Percentiles rank a stretch among this genome's conserved stretches.
These are phyloP conservation scores for Nylanderia fulva DNA, from an alignment of 1,140 invertebrate genomes.

Conservation along the genomic window DNA sequence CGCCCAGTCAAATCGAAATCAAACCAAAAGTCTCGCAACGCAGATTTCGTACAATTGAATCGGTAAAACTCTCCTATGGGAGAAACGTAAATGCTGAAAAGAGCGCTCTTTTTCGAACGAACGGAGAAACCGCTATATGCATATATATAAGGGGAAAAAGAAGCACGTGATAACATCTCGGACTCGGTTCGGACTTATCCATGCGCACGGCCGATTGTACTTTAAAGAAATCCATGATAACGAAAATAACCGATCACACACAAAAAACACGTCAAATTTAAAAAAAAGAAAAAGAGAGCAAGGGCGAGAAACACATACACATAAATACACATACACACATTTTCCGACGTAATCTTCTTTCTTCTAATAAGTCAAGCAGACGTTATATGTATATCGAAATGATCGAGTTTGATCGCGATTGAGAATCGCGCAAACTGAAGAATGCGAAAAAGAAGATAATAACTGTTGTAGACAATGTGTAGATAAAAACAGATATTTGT, in stretches of 20 bases:
- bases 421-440: conserved; percentile 36
- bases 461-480: conserved; percentile 69
- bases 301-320: not conserved
- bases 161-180: conserved; percentile 20
- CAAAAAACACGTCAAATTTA: not conserved
- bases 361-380: conserved; percentile 33
- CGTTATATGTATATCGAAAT: not conserved
- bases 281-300: not conserved
- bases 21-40: not conserved
- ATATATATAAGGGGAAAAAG: not conserved
- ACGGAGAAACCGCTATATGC: not conserved
- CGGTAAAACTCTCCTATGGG: conserved; percentile 19
- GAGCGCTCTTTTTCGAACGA: not conserved
- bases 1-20: not conserved
- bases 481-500: conserved; percentile 76
- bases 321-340: not conserved
- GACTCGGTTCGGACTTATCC: conserved; percentile 16
- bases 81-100: conserved; percentile 16
- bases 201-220: conserved; percentile 40
- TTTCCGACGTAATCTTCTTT: conserved; percentile 46
- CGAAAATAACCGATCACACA: conserved; percentile 30
- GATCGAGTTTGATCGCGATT: conserved; percentile 25
- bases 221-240: conserved; percentile 34
- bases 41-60: conserved; percentile 1
- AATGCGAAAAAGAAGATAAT: conserved; percentile 41